phyloP scores from a whole-genome alignment of 2,888 invertebrate species.

The Drosophila neotestacea region DNA sequence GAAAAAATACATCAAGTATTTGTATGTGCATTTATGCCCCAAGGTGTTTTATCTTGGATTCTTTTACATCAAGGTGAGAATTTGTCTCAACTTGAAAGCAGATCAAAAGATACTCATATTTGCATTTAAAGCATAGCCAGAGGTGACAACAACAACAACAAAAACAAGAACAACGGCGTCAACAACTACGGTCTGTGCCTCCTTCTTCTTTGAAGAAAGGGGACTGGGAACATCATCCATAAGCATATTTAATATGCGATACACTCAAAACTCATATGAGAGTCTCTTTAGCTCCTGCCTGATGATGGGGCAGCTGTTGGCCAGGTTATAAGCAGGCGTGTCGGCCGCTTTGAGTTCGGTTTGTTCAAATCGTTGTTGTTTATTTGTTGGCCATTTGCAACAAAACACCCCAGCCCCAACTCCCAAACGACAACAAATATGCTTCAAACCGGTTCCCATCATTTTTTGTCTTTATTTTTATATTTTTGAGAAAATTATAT shows the following conservation, averaged over 20 bases:
- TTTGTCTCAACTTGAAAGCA: constrained; percentile 61
- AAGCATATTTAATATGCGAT: constrained; percentile 26
- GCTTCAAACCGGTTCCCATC: constrained; percentile 62
- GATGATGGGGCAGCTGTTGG: constrained; percentile 29
- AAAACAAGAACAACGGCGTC: neutral
- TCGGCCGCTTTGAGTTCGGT: constrained; percentile 54
- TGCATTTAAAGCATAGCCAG: constrained; percentile 59
- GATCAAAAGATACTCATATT: constrained; percentile 70
- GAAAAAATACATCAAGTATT: constrained; percentile 19
- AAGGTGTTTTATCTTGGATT: neutral
- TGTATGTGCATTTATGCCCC: constrained; percentile 11
- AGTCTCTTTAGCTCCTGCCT: constrained; percentile 10
- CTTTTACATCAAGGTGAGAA: constrained; percentile 71
- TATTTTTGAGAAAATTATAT: constrained; percentile 47
- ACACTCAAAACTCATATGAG: constrained; percentile 7
- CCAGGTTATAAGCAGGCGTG: constrained; percentile 60
- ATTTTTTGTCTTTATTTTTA: constrained; percentile 46
- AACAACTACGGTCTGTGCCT: neutral
- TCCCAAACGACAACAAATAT: constrained; percentile 53
- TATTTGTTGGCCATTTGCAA: constrained; percentile 74
- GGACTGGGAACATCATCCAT: neutral
- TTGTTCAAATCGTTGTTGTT: constrained; percentile 60
- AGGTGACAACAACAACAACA: constrained; percentile 40
- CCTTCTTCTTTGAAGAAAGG: neutral
- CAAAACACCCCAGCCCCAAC: constrained; percentile 67